These are phyloP conservation scores for Cryptoleucopteryx plumbea DNA, from an alignment of 2,113 vertebrate genomes.

Conservation along the genomic window DNA sequence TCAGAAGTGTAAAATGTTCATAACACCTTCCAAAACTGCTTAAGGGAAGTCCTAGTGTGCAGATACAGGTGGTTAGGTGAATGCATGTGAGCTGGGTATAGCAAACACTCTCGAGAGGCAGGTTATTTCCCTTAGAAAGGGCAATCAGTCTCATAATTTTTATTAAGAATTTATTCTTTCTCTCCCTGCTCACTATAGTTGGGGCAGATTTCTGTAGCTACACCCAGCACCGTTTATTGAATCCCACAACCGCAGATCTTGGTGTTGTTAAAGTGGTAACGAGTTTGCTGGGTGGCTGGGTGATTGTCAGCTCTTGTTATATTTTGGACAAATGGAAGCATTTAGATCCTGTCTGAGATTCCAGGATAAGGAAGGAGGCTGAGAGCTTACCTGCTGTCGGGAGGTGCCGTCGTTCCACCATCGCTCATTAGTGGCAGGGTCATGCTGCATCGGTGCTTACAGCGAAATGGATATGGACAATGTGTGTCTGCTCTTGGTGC, in stretches of 20 bases:
- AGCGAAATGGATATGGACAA: accelerated
- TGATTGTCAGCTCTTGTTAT: background rate
- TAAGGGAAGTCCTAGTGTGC: background rate
- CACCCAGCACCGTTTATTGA: accelerated
- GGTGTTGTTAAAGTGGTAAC: accelerated
- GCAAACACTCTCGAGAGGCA: accelerated
- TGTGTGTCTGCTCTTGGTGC: background rate
- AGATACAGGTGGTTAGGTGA: background rate
- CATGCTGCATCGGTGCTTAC: accelerated
- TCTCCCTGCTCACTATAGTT: accelerated
- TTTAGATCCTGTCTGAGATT: background rate
- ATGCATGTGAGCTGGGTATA: background rate
- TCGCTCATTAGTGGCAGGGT: accelerated
- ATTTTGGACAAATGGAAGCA: background rate
- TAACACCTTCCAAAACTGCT: background rate
- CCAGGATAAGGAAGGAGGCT: background rate
- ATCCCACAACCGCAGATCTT: background rate
- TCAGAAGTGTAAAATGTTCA: background rate
- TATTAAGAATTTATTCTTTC: background rate
- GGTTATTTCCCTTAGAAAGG: background rate
- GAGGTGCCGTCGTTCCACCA: accelerated
- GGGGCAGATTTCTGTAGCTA: background rate
- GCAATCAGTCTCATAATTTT: background rate
- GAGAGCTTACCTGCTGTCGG: accelerated
- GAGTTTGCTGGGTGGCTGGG: background rate